These are phyloP conservation scores for Mola mola DNA, from an alignment of 2,113 vertebrate species.

Conservation along the genomic window DNA sequence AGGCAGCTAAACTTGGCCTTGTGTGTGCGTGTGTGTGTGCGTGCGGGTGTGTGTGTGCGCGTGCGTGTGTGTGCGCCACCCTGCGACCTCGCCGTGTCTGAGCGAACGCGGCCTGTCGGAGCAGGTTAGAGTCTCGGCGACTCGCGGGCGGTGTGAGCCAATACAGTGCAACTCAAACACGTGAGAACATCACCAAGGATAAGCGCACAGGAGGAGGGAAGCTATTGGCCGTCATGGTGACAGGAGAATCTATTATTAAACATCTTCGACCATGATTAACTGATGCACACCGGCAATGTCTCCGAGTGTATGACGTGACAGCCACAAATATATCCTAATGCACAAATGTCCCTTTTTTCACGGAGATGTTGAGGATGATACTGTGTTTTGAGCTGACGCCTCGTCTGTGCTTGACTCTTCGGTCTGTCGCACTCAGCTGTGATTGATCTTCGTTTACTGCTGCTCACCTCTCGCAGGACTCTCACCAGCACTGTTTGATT, in stretches of 20 bases:
- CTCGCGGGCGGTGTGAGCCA: constrained; percentile 39
- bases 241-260: no score
- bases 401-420: background rate
- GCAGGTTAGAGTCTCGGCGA: constrained; percentile 51
- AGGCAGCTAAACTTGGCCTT: constrained; percentile 78
- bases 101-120: constrained; percentile 57
- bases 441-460: background rate
- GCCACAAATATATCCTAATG: background rate
- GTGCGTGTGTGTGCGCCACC: constrained; percentile 41
- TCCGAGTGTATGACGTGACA: no score
- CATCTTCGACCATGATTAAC: no score
- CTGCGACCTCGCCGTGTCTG: constrained; percentile 71
- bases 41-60: constrained; percentile 5
- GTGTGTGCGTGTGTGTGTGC: constrained; percentile 29
- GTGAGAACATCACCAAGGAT: constrained; percentile 5
- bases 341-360: background rate
- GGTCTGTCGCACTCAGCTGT: background rate
- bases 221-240: no score
- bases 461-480: background rate
- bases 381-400: no score
- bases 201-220: background rate
- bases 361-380: background rate
- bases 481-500: background rate
- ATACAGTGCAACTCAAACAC: constrained; percentile 21
- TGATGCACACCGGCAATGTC: no score